These are phyloP conservation scores for Acrossocheilus wenchowensis DNA, from an alignment of 2,797 vertebrate genomes.

Conservation along the genomic window DNA sequence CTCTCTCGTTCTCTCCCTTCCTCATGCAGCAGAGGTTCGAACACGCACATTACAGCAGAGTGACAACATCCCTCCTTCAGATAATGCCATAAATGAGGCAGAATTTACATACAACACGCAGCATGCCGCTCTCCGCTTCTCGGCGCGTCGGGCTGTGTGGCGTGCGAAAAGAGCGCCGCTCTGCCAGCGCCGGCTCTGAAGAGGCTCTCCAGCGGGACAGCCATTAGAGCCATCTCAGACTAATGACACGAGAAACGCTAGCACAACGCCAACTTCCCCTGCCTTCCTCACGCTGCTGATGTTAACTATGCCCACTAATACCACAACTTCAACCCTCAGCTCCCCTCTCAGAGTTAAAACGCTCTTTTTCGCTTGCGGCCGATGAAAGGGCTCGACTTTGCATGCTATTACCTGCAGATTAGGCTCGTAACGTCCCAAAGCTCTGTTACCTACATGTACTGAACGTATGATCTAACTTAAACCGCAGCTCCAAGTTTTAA, in stretches of 20 bases:
- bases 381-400: constrained; percentile 45
- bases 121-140: constrained; percentile 54
- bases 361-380: constrained; percentile 5
- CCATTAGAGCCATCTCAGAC: constrained; percentile 82
- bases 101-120: constrained; percentile 80
- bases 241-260: constrained; percentile 76
- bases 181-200: constrained; percentile 67
- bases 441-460: not conserved
- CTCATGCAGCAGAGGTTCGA: constrained; percentile 72
- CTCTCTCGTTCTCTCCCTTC: constrained; percentile 68
- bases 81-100: constrained; percentile 83
- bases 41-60: constrained; percentile 77
- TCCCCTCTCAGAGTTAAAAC: constrained; percentile 46
- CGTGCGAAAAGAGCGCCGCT: constrained; percentile 53
- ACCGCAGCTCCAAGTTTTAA: constrained; percentile 14
- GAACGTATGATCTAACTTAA: constrained; percentile 13
- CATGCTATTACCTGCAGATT: constrained; percentile 43
- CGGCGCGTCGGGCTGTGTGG: constrained; percentile 48
- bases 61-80: constrained; percentile 83
- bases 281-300: constrained; percentile 49
- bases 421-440: not conserved
- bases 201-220: constrained; percentile 79
- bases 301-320: constrained; percentile 58
- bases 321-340: constrained; percentile 45
- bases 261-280: constrained; percentile 57